Conservation (phyloP, 2,888 invertebrate species). For the Oscheius onirici region DNA sequence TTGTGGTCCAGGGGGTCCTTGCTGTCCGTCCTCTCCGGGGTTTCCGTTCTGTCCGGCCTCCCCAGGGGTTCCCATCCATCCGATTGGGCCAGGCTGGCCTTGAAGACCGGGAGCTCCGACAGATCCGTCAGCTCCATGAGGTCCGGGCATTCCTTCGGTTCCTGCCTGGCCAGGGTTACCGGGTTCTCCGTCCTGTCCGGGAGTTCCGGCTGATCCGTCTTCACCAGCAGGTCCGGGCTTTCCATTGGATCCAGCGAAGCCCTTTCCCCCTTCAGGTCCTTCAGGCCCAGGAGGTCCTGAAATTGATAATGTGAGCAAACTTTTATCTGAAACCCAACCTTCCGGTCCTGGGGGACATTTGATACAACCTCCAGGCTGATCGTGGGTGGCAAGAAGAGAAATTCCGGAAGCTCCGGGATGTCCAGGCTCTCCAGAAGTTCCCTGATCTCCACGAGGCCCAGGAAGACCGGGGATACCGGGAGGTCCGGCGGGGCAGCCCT, state of each 20-base stretch:
- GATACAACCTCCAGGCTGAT: conserved; percentile 59
- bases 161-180: conserved; percentile 54
- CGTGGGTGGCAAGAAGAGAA: conserved; percentile 50
- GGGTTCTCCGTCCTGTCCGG: conserved; percentile 43
- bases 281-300: conserved; percentile 44
- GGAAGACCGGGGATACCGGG: conserved; percentile 54
- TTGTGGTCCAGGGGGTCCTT: background rate
- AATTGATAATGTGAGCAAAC: too few relatives aligned
- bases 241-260: conserved; percentile 48
- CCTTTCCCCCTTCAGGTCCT: conserved; percentile 42
- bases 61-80: too few relatives aligned
- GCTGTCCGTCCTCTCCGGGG: conserved; percentile 22
- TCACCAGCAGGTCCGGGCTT: conserved; percentile 45
- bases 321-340: too few relatives aligned
- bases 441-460: conserved; percentile 53
- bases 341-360: conserved; percentile 53
- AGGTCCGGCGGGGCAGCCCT: conserved; percentile 57
- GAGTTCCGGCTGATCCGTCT: conserved; percentile 43
- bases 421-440: conserved; percentile 51
- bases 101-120: conserved; percentile 50
- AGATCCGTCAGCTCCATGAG: conserved; percentile 51
- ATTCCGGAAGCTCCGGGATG: conserved; percentile 51
- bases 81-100: background rate
- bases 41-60: too few relatives aligned
- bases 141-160: conserved; percentile 50